Evolutionary conservation across 2,113 vertebrate species (phyloP), one percentile per base, ranked within the genome.

Genomic region (Muntiacus reevesi): DNA sequence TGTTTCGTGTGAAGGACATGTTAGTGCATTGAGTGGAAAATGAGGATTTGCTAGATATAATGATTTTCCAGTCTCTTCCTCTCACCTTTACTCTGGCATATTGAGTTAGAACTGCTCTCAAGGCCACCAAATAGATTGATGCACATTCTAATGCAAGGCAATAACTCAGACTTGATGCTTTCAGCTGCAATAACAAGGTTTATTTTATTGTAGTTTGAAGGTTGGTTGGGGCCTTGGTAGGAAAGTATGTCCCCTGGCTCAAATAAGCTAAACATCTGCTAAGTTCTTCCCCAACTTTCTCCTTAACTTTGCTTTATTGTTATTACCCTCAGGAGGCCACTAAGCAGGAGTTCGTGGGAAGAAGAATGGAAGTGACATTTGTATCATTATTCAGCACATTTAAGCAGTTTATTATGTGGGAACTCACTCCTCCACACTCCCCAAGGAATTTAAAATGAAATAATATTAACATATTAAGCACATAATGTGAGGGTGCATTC

Each of bases 241-340:
- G 78, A 95, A 64, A 97, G 86, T 11, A 55, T 60, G 74, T 98
- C 92, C 79, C 96, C 50, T 96, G 87, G 45, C 81, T 97, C 95
- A 96, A 78, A 97, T 94, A 96, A 96, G 87, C 95, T 96, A 95
- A 98, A 95, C 97, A 97, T 97, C 96, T 98, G 97, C 87, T 95
- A 62, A 91, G 71, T 85, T 54, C 17, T 50, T 33, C 81, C 40
- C 47, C 79, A 97, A 98, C 89, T 97, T 98, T 98, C 52, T 92
- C 91, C 54, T 97, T 97, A 98, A 97, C 95, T 97, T 97, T 96
- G 67, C 50, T 98, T 98, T 97, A 98, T 95, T 96, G 87, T 97
- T 98, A 98, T 95, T 93, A 79, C n/a, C 14, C 98, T 89, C 95
- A 91, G 71, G 82, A 96, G 96, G 28, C 87, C 86, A 94, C 81